Conservation (phyloP, 2,888 invertebrate genomes). For the Endotricha flammealis region DNA sequence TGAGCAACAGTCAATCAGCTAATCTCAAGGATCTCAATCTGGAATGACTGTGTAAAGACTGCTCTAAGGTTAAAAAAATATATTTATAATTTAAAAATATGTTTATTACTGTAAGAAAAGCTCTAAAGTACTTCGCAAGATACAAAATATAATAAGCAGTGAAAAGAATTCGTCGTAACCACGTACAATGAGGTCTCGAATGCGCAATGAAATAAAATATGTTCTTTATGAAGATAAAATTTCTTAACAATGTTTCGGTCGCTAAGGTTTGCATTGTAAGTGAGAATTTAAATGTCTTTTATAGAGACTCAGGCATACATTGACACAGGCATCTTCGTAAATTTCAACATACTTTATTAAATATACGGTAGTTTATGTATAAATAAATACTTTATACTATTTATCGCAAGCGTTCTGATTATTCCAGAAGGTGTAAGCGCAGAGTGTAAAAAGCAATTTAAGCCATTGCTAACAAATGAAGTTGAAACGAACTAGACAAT, state of each 20-base stretch:
- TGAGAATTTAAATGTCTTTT: conserved; percentile 31
- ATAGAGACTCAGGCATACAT: conserved; percentile 25
- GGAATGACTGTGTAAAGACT: no score
- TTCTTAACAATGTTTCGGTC: conserved; percentile 22
- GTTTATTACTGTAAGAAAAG: no score
- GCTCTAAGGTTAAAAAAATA: no score
- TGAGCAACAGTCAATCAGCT: no score
- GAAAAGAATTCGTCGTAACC: not conserved
- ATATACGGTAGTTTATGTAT: conserved; percentile 3
- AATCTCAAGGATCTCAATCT: no score
- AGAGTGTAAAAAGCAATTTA: no score
- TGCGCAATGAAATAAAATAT: conserved; percentile 11
- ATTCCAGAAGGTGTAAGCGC: not conserved
- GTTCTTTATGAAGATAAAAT: conserved; percentile 18
- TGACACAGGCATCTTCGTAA: conserved; percentile 29
- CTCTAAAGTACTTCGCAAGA: no score
- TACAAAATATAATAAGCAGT: no score
- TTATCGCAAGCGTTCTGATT: not conserved
- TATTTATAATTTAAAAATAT: no score
- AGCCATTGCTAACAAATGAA: no score
- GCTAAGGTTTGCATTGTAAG: conserved; percentile 22
- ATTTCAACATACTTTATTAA: conserved; percentile 20
- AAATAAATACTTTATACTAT: conserved; percentile 3
- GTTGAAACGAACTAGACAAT: no score
- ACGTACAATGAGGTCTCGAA: conserved; percentile 5